Base-by-base conservation (phyloP, 2,888 invertebrate genomes). In the Electrophaes corylata region DNA sequence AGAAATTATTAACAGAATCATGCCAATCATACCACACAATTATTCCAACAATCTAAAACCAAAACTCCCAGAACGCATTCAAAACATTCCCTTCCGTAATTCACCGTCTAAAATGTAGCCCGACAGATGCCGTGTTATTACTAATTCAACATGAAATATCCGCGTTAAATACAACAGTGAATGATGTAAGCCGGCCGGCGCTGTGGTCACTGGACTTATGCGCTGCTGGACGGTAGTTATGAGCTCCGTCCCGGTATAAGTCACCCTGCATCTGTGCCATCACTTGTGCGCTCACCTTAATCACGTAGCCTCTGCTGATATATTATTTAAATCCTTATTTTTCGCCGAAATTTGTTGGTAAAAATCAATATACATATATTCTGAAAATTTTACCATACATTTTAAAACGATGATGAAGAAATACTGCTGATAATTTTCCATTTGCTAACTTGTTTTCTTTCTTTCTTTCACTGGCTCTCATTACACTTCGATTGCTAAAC, bases 141-240 rank as follows among this genome's bases (percentile, higher is more conserved):
- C 60, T 67, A 61, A 66, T 66, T 66, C 67, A 66, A 64, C 63
- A 70, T 64, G 67, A 72, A 73, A 72, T 69, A 75, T 72, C 69
- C 67, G 71, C 70, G 81, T 75, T 72, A 73, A 76, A 71, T 74
- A 73, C 73, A 69, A 71, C 76, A 78, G 72, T 62, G 79, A 85
- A 77, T 83, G 82, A 83, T 83, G 81, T 77, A 78, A 72, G 72
- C 72, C 73, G 60, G 62, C 60, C 69, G 23, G 43, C 26, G 66
- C 75, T 87, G 88, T 82, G 88, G 88, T 84, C 75, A 74, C 77
- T 76, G 79, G 85, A 88, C 86, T 88, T 87, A 89, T 88, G 86
- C 80, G 76, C 81, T 75, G 77, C 78, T 76, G 79, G 81, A 75
- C 81, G 73, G 66, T 88, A 89, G 87, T 88, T 89, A 88, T 89